Evolutionary conservation across 1,140 invertebrate species (phyloP).

Genomic region (Drosophila serrata): DNA sequence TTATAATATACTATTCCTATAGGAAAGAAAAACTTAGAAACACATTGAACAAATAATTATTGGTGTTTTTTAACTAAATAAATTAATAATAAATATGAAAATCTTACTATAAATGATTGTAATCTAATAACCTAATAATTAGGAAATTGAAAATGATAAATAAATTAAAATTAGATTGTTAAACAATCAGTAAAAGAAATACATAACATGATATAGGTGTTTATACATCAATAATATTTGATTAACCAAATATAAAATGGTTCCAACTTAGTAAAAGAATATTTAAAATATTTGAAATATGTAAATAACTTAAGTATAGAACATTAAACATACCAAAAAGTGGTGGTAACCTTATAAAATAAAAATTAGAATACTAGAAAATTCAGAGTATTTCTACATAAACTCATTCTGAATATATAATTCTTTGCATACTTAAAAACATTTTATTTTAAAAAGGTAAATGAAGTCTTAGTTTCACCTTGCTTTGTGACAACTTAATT

Average conservation of each 20-base stretch:
- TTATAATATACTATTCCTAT: too few species aligned
- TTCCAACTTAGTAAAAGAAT: background rate
- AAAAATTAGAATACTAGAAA: too few species aligned
- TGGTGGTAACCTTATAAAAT: too few species aligned
- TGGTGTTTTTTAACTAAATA: background rate
- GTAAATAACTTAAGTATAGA: background rate
- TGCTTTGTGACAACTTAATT: too few species aligned
- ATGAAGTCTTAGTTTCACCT: too few species aligned
- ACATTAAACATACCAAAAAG: background rate
- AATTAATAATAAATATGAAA: background rate
- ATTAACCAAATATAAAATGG: background rate
- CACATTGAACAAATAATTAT: background rate
- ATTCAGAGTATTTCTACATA: too few species aligned
- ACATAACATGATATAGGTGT: background rate
- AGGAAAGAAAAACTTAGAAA: background rate
- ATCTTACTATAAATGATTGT: background rate
- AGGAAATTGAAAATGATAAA: background rate
- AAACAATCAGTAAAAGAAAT: background rate
- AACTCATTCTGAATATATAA: too few species aligned
- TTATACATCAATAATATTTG: background rate
- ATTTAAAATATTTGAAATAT: background rate
- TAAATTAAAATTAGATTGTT: background rate
- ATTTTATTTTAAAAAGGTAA: too few species aligned
- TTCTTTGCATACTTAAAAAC: too few species aligned
- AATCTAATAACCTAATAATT: background rate